Evolutionary conservation across 2,113 vertebrate species (phyloP).

Genomic region (Camarhynchus parvulus): DNA sequence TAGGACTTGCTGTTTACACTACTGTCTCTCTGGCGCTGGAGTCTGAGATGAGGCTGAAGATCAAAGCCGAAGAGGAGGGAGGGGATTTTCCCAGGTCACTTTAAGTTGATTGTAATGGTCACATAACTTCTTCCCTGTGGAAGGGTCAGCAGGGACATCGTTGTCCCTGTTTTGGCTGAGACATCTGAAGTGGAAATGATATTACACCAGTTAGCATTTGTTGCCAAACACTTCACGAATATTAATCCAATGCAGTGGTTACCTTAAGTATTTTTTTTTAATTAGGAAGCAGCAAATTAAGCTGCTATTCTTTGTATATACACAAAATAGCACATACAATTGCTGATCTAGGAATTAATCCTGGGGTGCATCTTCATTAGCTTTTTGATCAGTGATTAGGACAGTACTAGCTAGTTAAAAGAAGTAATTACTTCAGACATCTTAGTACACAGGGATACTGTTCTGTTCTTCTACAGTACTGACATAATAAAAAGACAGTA

Average conservation of each 20-base stretch:
- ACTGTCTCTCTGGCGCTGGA: neutral
- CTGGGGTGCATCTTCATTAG: neutral
- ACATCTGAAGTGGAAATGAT: slow-evolving; percentile 14
- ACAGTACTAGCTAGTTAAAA: neutral
- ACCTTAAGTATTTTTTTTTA: neutral
- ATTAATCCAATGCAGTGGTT: neutral
- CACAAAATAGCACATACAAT: neutral
- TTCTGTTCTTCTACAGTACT: neutral
- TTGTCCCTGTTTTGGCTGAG: neutral
- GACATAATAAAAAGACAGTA: neutral
- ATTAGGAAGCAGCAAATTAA: neutral
- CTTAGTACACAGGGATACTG: neutral
- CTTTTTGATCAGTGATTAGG: neutral
- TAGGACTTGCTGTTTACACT: neutral
- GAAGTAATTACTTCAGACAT: neutral
- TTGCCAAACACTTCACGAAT: slow-evolving; percentile 6
- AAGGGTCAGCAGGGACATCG: neutral
- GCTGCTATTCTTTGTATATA: neutral
- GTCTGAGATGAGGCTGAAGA: neutral
- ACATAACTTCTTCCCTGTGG: neutral
- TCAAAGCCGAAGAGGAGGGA: neutral
- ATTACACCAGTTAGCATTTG: neutral
- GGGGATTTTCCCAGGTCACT: neutral
- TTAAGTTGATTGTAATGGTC: neutral
- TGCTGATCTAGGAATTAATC: neutral